Base-by-base conservation (phyloP, 2,888 invertebrate genomes). In the Meliscaeva auricollis region DNA sequence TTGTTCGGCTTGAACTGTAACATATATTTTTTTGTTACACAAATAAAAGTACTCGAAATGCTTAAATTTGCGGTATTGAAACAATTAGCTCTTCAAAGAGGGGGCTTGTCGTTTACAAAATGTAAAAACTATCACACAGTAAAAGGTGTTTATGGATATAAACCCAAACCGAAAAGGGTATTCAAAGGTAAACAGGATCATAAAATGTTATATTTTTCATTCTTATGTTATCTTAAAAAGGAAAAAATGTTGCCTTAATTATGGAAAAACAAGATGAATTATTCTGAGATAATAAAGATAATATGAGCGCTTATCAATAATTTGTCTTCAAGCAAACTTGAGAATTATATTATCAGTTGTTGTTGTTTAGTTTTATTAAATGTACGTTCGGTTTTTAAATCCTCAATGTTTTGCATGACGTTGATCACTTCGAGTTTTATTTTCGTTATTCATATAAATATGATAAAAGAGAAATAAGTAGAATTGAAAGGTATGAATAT, bases 141-240 rank as follows among this genome's bases (percentile, higher is more conserved):
- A 52, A 88, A 89, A 9, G 92, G 92, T 44, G 90, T 92, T 13
- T 92, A 90, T 88, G 92, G 92, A 69, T 92, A 91, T 84, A 88
- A 89, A 17, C 91, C 91, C 2, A 82, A 87, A 58, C 81, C 89
- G 2, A 89, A 87, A 64, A 88, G 89, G 17, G 76, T 88, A 54
- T 92, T 88, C 84, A 88, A 90, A 91, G 90, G 92, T 92, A 89
- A 77, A 20, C 58, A 20, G 46, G 15, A 15, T 46, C 15, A 20
- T 4, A 0, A 17, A 11, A 38, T 7, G 13, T 35, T 8, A 35
- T 35, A 35, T 35, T 9, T 35, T 9, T 1, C 2, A 35, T 35
- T 9, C 3, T 26, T 26, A 26, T 26, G 26, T 26, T 3, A 26
- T 26, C 3, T 26, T 26, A 26, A n/a, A 35, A 9, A 13, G 38